Base-by-base conservation (phyloP, 92 coral and sea anemone genomes). In the Actinernus sp. region DNA sequence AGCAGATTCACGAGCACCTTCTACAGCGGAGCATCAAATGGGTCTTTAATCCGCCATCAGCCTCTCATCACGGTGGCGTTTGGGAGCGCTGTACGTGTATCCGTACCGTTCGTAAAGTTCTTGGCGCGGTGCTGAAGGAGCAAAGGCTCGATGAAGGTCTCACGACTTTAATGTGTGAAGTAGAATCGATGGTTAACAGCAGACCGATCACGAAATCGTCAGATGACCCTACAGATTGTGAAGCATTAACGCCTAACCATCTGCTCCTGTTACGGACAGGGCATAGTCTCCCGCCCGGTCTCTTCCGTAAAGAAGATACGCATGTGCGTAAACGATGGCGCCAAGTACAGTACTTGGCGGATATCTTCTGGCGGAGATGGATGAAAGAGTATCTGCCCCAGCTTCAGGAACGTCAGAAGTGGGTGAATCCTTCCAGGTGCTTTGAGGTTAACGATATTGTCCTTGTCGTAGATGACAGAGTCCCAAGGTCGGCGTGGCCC, bases 1-100 rank as follows among this genome's bases (percentile, higher is more conserved):
- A 63, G 10, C 44, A 43, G 19, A 73, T 81, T n/a, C 71, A 33
- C 33, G 27, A 24, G 31, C 59, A 41, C 18, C 55, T 78, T 2
- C 38, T 31, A 26, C 57, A 40, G 19, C 37, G 30, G 36, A 49
- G 59, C 54, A 81, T 60, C 10, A 45, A 63, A 28, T 81, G 88
- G 82, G 19, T 41, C 20, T 43, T 72, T 31, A 81, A 73, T 49
- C 82, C 76, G 45, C 75, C 76, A 1, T 20, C 76, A 9, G 78
- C 78, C 20, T 45, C 55, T 33, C 86, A 78, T 36, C 58, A 68
- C 73, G 81, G 80, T 36, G 59, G 86, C 26, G 65, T 37, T 34
- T 76, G 76, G 76, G 84, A 76, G 68, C 73, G 84, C n/a, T n/a
- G n/a, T n/a, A n/a, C n/a, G 22, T 78, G 68, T 49, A 76, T 56